Base-by-base conservation (phyloP, 1,140 invertebrate species). In the Manduca sexta region DNA sequence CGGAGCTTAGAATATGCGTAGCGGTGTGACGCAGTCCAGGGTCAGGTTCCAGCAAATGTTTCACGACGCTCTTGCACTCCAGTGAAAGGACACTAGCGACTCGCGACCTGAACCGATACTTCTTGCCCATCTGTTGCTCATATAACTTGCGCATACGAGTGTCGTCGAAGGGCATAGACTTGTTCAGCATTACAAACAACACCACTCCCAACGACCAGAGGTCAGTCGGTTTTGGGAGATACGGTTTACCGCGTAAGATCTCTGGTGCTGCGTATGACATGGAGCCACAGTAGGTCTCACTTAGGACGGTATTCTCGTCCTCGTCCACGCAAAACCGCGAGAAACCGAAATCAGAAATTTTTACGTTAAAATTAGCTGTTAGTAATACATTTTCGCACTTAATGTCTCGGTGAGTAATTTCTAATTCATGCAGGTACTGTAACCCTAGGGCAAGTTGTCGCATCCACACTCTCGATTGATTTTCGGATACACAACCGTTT, bases 271-370 rank as follows among this genome's bases (percentile, higher is more conserved):
- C 92, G 58, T 94, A 93, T 0, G 90, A 90, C 52, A 92, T 77
- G 1, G 92, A 93, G 3, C 92, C 92, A 60, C 92, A 93, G 60
- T 91, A 93, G 2, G 92, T 93, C 44, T 90, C 89, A 50, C 91
- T 92, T 2, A 89, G 57, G 6, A 89, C 61, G 11, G 71, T 81
- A 58, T 88, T 86, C 11, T 88, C 88, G 26, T 83, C 78, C 12
- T 64, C 69, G 52, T 91, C 89, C 0, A 84, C 59, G 38, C 79
- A 84, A 37, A 73, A 84, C 11, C 91, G 74, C 0, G 91, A 81
- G 64, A 96, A 96, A 10, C 95, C 95, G 85, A 95, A 96, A 76
- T 95, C 93, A 2, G 92, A 90, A 2, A 94, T 70, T 73, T 94
- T 94, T 0, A 93, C 84, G 63, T 93, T 93, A 57, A 88, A 90